A percentile compares a stretch with the other conserved stretches of the same genome.
phyloP scores from a whole-genome alignment of 1,140 invertebrate species.

The Drosophila tropicalis region DNA sequence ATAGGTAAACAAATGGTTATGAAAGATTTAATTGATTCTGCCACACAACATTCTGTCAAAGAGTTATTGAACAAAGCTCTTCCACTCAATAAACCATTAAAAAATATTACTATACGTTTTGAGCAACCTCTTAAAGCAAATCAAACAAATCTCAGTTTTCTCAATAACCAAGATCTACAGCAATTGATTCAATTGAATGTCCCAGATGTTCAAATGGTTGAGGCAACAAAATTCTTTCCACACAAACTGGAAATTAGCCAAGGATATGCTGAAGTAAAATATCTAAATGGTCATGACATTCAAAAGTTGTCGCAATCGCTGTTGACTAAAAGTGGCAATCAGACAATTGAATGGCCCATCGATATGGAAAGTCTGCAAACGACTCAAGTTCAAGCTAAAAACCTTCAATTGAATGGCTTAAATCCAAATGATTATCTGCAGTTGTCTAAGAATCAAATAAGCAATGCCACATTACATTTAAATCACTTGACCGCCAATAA shows the following conservation, averaged over 20 bases:
- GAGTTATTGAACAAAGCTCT: constrained; percentile 45
- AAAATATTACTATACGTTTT: constrained; percentile 81
- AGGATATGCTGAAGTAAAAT: constrained; percentile 75
- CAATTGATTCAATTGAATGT: constrained; percentile 66
- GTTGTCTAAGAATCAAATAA: constrained; percentile 30
- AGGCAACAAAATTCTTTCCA: constrained; percentile 58
- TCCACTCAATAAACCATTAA: constrained; percentile 41
- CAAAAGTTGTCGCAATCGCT: constrained; percentile 68
- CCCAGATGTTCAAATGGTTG: constrained; percentile 63
- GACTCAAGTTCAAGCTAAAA: constrained; percentile 31
- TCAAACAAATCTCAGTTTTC: constrained; percentile 60
- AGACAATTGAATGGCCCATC: constrained; percentile 68
- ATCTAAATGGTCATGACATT: constrained; percentile 82
- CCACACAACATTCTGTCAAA: constrained; percentile 45
- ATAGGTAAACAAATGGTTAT: constrained; percentile 70
- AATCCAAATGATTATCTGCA: constrained; percentile 42
- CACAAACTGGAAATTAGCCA: constrained; percentile 66
- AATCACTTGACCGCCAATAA: constrained; percentile 27
- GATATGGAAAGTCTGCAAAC: constrained; percentile 38
- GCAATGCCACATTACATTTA: constrained; percentile 42
- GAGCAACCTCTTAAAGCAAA: constrained; percentile 72
- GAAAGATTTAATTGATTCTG: constrained; percentile 63
- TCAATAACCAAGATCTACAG: constrained; percentile 66
- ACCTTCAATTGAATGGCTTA: constrained; percentile 38
- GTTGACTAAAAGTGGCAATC: constrained; percentile 82